These are phyloP conservation scores for Hecatera dysodea DNA, from an alignment of 2,888 invertebrate species.

Conservation along the genomic window DNA sequence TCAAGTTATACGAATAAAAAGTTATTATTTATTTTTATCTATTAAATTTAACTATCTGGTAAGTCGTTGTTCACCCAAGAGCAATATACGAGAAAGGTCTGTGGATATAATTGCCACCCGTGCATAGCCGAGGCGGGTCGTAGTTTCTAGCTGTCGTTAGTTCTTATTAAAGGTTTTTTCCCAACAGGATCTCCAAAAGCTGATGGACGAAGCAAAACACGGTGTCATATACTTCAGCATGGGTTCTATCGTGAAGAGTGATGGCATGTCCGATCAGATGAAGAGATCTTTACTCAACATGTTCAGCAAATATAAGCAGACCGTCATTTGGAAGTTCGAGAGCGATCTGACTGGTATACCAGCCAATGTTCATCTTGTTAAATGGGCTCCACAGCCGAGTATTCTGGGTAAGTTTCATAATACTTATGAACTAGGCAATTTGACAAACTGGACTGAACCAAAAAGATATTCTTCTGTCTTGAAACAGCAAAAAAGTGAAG, in stretches of 20 bases:
- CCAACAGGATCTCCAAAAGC: constrained; percentile 78
- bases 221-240: constrained; percentile 81
- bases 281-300: constrained; percentile 72
- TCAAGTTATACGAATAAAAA: too few relatives aligned
- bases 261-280: constrained; percentile 74
- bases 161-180: background rate
- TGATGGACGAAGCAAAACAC: constrained; percentile 75
- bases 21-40: too few relatives aligned
- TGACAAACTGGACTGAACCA: background rate
- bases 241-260: constrained; percentile 75
- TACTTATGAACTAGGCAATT: background rate
- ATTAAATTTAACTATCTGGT: too few relatives aligned
- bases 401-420: constrained; percentile 69
- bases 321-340: constrained; percentile 84
- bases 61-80: too few relatives aligned
- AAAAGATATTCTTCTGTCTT: background rate
- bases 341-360: constrained; percentile 73
- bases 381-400: constrained; percentile 83
- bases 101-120: too few relatives aligned
- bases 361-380: constrained; percentile 77
- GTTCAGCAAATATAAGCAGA: constrained; percentile 78
- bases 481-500: background rate
- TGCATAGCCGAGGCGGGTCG: too few relatives aligned
- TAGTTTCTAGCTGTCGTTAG: too few relatives aligned
- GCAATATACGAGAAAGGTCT: too few relatives aligned